Base-by-base conservation (phyloP, 2,888 invertebrate species). In the Psococerastis gibbosa region DNA sequence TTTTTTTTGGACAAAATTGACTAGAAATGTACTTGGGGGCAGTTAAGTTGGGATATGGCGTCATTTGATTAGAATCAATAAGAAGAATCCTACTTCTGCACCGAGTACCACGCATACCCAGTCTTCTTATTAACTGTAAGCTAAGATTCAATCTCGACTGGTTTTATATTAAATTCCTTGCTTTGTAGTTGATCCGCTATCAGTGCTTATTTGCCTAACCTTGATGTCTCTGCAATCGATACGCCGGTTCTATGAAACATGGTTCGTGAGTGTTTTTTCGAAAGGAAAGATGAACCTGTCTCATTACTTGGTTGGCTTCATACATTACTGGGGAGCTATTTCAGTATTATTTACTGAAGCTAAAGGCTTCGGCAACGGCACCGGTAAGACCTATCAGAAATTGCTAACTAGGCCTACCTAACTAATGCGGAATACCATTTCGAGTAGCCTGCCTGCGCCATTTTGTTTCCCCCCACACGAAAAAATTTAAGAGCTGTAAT, bases 191-290 rank as follows among this genome's bases (percentile, higher is more conserved):
- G 66, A 69, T 32, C 63, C 69, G 8, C 61, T 67, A 35, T 66
- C 72, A 32, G 70, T 73, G 0, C 55, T 77, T 2, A 55, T 82
- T 23, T 77, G 73, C 1, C 57, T 74, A 32, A 50, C 62, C 2
- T 60, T 88, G 15, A 57, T 85, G 1, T 69, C 71, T 0, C 48
- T 80, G 18, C 88, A 89, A 56, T 75, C 78, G 48, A 62, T 65
- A 41, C 68, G 83, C 51, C 68, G 92, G 50, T 71, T 80, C 46
- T 85, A 84, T 54, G 92, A 92, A 62, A 79, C 83, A 1, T 70
- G 75, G 52, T 80, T 63, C 56, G 62, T 91, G 17, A 85, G 78
- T 58, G 73, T 91, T 18, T 92, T 81, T 58, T 83, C 85, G 0
- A 67, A 75, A 42, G 73, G 75, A 44, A 77, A 71, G 57, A 89